Evolutionary conservation across 2,113 vertebrate genomes (phyloP).

Genomic region (Atherinomorus stipes): DNA sequence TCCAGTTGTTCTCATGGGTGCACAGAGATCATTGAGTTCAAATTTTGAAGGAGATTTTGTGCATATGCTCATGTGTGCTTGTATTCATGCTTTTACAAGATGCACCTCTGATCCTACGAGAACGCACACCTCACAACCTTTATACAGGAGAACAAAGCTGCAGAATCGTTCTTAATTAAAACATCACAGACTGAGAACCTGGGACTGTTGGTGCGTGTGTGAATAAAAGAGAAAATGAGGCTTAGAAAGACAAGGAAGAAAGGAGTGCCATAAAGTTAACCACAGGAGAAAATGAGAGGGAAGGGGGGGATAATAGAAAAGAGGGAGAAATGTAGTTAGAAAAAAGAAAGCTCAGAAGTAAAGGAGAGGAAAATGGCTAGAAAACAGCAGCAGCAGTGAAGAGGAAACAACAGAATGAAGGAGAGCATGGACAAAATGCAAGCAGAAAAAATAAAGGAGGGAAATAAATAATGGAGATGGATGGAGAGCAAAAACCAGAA

Average conservation of each 20-base stretch:
- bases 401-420: not conserved
- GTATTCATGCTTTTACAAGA: constrained; percentile 14
- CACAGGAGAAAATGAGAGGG: not conserved
- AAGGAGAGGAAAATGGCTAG: not conserved
- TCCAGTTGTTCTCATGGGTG: not conserved
- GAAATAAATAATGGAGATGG: constrained; percentile 47
- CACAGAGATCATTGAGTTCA: constrained; percentile 21
- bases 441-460: constrained; percentile 8
- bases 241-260: constrained; percentile 6
- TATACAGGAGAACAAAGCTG: constrained; percentile 55
- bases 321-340: not conserved
- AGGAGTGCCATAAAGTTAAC: not conserved
- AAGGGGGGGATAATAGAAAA: not conserved
- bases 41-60: constrained; percentile 1
- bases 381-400: not conserved
- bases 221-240: constrained; percentile 39
- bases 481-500: constrained; percentile 28
- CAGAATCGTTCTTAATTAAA: constrained; percentile 67
- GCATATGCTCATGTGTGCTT: not conserved
- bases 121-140: constrained; percentile 45
- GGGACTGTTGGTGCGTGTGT: not conserved
- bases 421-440: constrained; percentile 5
- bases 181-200: constrained; percentile 48
- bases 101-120: constrained; percentile 17
- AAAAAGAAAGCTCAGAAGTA: not conserved